Conservation (phyloP, 2,113 vertebrate genomes). For the Ophthalmotilapia sp. region DNA sequence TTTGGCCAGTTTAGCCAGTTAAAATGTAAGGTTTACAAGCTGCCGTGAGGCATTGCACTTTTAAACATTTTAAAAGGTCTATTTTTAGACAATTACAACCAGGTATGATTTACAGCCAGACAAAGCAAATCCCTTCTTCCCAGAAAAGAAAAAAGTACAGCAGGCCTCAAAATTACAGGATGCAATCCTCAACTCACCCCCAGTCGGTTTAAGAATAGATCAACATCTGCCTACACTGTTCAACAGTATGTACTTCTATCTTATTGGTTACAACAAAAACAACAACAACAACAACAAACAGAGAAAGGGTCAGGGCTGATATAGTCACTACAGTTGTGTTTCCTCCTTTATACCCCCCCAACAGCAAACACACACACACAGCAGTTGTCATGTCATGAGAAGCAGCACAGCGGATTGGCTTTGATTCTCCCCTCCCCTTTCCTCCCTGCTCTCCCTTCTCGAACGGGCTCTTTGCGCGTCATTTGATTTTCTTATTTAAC, state of each 20-base stretch:
- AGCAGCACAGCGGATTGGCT: slow-evolving; percentile 55
- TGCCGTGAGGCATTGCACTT: background rate
- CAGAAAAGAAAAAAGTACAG: background rate
- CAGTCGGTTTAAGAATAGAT: slow-evolving; percentile 46
- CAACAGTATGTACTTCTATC: background rate
- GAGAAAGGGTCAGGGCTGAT: slow-evolving; percentile 33
- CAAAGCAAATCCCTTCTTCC: background rate
- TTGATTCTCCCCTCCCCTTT: slow-evolving; percentile 49
- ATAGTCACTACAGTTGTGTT: slow-evolving; percentile 32
- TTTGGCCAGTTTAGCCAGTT: background rate
- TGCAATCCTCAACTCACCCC: slow-evolving; percentile 41
- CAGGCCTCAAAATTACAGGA: slow-evolving; percentile 53
- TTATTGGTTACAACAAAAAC: background rate
- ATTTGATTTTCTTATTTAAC: slow-evolving; percentile 80
- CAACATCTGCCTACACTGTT: slow-evolving; percentile 15
- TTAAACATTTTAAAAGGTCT: background rate
- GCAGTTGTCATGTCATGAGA: slow-evolving; percentile 46
- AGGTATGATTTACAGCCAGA: background rate
- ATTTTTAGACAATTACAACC: background rate
- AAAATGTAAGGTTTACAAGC: background rate
- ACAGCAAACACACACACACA: background rate
- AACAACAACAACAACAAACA: background rate
- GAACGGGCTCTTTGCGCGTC: slow-evolving; percentile 65
- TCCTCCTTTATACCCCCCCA: slow-evolving; percentile 46
- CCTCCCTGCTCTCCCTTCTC: slow-evolving; percentile 42